phyloP scores from a whole-genome alignment of 1,140 invertebrate genomes.

The Dreissena polymorpha region DNA sequence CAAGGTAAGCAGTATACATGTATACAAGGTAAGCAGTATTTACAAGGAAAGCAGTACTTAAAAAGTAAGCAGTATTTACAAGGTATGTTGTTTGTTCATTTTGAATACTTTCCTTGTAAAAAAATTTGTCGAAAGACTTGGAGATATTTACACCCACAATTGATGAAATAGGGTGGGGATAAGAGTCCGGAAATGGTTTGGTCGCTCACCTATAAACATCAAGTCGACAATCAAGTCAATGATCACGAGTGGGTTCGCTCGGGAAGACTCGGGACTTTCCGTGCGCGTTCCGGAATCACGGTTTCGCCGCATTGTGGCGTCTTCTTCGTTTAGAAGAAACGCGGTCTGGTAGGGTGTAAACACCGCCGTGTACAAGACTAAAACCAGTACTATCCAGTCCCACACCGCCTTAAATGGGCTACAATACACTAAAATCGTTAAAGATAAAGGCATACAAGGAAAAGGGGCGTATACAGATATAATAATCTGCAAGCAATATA shows the following conservation, averaged over 20 bases:
- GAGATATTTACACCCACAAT: too few relatives aligned
- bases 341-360: slow-evolving; percentile 99
- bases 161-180: too few relatives aligned
- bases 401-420: slow-evolving; percentile 97
- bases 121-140: too few relatives aligned
- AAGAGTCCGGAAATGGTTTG: neutral
- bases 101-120: too few relatives aligned
- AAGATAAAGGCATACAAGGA: neutral
- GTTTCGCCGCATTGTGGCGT: slow-evolving; percentile 75
- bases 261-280: slow-evolving; percentile 67
- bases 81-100: too few relatives aligned
- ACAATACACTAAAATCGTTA: neutral
- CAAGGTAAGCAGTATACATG: too few relatives aligned
- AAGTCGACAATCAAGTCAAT: slow-evolving; percentile 79
- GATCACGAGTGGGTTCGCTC: slow-evolving; percentile 77
- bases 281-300: slow-evolving; percentile 64
- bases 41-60: too few relatives aligned
- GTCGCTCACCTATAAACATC: slow-evolving; percentile 75
- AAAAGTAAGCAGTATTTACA: too few relatives aligned
- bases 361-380: slow-evolving; percentile 99
- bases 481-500: neutral
- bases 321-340: slow-evolving; percentile 93
- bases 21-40: too few relatives aligned
- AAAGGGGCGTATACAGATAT: neutral
- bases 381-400: slow-evolving; percentile 98